These are phyloP conservation scores for Chesias legatella DNA, from an alignment of 2,888 invertebrate genomes.

Conservation along the genomic window DNA sequence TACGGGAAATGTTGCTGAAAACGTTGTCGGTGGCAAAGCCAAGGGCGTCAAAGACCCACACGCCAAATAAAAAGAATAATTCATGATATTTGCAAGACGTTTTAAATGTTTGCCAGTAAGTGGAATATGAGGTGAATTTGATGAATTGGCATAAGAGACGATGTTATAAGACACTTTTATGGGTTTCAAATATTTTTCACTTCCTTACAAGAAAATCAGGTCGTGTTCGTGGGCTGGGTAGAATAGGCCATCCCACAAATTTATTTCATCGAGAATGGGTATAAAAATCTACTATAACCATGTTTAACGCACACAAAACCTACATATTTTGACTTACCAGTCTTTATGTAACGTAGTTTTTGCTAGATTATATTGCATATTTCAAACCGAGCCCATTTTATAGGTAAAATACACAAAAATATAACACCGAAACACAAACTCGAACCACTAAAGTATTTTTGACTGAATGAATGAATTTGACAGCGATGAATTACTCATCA, in stretches of 20 bases:
- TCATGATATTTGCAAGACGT: too few species aligned
- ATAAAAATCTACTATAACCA: neutral
- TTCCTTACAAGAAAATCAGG: constrained; percentile 28
- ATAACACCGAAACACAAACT: constrained; percentile 2
- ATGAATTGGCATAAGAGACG: too few species aligned
- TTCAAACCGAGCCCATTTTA: constrained; percentile 1
- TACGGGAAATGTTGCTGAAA: too few species aligned
- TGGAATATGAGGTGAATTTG: too few species aligned
- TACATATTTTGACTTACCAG: constrained; percentile 31
- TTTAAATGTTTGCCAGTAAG: too few species aligned
- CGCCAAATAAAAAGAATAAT: too few species aligned
- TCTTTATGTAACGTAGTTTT: constrained; percentile 9
- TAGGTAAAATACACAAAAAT: constrained; percentile 24
- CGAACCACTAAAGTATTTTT: constrained; percentile 4
- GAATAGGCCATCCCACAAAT: neutral
- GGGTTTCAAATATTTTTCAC: neutral
- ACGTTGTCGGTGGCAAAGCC: too few species aligned
- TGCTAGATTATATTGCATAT: constrained; percentile 8
- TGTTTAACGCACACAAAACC: neutral
- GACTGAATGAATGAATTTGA: constrained; percentile 21
- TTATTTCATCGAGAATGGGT: neutral
- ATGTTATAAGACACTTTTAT: neutral
- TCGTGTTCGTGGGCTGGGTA: constrained; percentile 32
- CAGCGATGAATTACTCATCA: constrained; percentile 11
- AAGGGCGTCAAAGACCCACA: too few species aligned